Conservation (phyloP, 2,888 invertebrate genomes). For the Metallyticus violacea region DNA sequence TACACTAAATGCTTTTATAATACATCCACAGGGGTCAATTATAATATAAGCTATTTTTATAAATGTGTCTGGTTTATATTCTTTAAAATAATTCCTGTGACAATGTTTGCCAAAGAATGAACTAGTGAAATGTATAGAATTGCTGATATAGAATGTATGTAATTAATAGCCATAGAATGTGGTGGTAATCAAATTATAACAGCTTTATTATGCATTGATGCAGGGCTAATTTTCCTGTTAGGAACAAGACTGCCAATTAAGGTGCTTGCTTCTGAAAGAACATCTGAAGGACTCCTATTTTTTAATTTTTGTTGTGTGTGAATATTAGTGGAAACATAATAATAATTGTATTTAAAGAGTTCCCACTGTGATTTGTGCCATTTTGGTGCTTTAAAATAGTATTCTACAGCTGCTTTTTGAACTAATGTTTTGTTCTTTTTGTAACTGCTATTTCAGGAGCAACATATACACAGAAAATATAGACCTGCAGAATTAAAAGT, state of each 20-base stretch:
- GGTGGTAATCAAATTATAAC: neutral
- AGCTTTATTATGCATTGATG: neutral
- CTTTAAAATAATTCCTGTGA: neutral
- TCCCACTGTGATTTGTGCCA: too few relatives aligned
- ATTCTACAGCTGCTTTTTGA: too few relatives aligned
- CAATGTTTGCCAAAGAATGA: neutral
- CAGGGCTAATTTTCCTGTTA: neutral
- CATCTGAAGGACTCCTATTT: neutral
- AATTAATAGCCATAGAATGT: neutral
- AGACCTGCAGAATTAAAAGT: too few relatives aligned
- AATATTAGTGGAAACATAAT: too few relatives aligned
- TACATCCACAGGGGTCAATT: neutral
- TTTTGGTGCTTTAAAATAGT: too few relatives aligned
- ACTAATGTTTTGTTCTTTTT: too few relatives aligned
- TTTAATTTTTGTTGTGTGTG: neutral
- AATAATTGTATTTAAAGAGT: too few relatives aligned
- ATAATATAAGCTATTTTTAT: neutral
- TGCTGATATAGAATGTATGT: neutral
- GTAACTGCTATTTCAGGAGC: too few relatives aligned
- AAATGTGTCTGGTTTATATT: neutral
- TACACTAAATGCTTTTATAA: neutral
- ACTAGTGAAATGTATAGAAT: neutral
- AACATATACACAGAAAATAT: too few relatives aligned
- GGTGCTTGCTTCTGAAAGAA: neutral
- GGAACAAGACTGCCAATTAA: neutral